These are phyloP conservation scores for Notolabrus celidotus DNA, from an alignment of 2,797 vertebrate genomes.

Conservation along the genomic window DNA sequence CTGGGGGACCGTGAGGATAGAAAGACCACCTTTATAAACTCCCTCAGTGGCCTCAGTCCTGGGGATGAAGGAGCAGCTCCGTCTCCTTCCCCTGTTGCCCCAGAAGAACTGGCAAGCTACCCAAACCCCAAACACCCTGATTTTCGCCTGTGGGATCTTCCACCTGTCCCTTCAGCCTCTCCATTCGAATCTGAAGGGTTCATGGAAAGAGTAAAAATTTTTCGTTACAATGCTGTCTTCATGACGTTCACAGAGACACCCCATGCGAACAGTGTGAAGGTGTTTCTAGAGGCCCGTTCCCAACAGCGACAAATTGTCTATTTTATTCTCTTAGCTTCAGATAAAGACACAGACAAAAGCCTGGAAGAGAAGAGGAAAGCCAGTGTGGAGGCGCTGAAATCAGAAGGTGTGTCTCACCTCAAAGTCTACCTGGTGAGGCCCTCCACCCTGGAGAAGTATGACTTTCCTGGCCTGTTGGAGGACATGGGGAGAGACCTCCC, in stretches of 20 bases:
- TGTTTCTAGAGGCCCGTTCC: slow-evolving; percentile 74
- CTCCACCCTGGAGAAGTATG: slow-evolving; percentile 70
- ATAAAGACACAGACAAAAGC: slow-evolving; percentile 63
- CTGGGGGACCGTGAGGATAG: slow-evolving; percentile 69
- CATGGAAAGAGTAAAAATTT: slow-evolving; percentile 73
- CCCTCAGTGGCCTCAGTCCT: slow-evolving; percentile 73
- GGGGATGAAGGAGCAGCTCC: slow-evolving; percentile 71
- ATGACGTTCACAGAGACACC: slow-evolving; percentile 68
- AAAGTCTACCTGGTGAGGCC: slow-evolving; percentile 77
- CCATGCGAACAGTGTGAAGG: slow-evolving; percentile 55
- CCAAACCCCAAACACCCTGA: slow-evolving; percentile 79
- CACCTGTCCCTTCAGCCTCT: slow-evolving; percentile 56
- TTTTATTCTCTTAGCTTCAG: slow-evolving; percentile 72
- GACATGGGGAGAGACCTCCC: slow-evolving; percentile 76
- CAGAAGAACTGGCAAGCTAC: slow-evolving; percentile 72
- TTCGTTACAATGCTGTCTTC: slow-evolving; percentile 77
- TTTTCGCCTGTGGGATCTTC: slow-evolving; percentile 83
- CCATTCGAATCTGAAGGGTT: slow-evolving; percentile 74
- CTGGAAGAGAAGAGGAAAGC: slow-evolving; percentile 68
- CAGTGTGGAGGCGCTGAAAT: slow-evolving; percentile 69
- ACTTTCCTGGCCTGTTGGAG: slow-evolving; percentile 77
- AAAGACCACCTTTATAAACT: slow-evolving; percentile 79
- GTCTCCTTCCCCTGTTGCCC: slow-evolving; percentile 33
- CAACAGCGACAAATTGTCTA: slow-evolving; percentile 74
- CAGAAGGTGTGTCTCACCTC: slow-evolving; percentile 69